Base-by-base conservation (phyloP, 1,140 invertebrate genomes). In the Sycobia sp. region DNA sequence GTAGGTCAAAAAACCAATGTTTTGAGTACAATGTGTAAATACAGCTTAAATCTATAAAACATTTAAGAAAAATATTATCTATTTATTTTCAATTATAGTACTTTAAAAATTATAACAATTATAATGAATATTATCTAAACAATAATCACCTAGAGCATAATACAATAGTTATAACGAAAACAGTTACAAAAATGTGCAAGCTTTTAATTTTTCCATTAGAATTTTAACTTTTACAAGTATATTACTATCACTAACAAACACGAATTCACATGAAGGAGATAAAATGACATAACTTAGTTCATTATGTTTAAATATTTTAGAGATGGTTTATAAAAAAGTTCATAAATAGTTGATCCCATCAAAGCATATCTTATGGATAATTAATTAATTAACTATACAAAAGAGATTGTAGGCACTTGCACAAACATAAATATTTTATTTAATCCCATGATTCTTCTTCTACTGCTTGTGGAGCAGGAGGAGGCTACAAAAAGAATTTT, bases 391-490 rank as follows among this genome's bases (percentile, higher is more conserved):
- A 13, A 44, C 14, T 62, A 54, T 18, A 46, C 32, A n/a, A 47
- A 25, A 62, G 20, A 25, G 46, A 9, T 62, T 25, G 38, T 55
- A 62, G 53, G 53, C 54, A 63, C 53, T 57, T 57, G 25, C 10
- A 10, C 14, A 8, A 59, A 5, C 16, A 49, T 56, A 32, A 36
- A 29, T 27, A 53, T 38, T 41, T 10, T 27, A 18, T 38, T 65
- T 59, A 65, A 25, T 65, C 62, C 62, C 62, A 65, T 18, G 62
- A 65, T 54, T 65, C 62, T 47, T 62, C 60, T 25, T 53, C 27
- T 39, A 22, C 22, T 53, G 13, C 11, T 46, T 32, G 46, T 38
- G n/a, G 4, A 39, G 10, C 25, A 14, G 16, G 3, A 29, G 32
- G 32, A 27, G 29, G 4, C 57, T 50, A 59, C n/a, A 41, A 44